Conservation (phyloP, 2,888 invertebrate genomes). For the Orchestes rusci region DNA sequence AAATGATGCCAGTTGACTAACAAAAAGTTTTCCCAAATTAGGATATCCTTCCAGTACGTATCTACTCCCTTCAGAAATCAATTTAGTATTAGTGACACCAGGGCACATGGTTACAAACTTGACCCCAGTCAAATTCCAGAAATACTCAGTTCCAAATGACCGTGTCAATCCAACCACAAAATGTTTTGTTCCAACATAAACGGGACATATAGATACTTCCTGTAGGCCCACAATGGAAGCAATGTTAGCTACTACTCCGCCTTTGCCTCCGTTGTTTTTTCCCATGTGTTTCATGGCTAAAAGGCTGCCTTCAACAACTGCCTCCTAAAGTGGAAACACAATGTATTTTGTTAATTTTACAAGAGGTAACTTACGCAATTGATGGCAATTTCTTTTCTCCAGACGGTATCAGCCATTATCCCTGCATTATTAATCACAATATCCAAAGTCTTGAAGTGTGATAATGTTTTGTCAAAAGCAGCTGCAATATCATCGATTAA, state of each 20-base stretch:
- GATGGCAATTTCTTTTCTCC: constrained; percentile 62
- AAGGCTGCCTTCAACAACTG: constrained; percentile 46
- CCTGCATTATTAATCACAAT: constrained; percentile 68
- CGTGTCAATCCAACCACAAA: constrained; percentile 49
- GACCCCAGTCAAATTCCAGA: constrained; percentile 39
- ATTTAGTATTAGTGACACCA: constrained; percentile 41
- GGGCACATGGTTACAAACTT: constrained; percentile 45
- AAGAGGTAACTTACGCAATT: constrained; percentile 38
- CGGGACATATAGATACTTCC: constrained; percentile 48
- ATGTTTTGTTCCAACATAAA: constrained; percentile 55
- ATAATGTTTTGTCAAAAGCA: constrained; percentile 38
- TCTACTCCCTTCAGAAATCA: constrained; percentile 36
- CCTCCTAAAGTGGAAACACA: constrained; percentile 36
- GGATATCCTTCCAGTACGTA: constrained; percentile 31
- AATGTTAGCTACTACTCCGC: constrained; percentile 62
- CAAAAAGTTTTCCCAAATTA: constrained; percentile 32
- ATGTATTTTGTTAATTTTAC: background rate
- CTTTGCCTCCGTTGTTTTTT: constrained; percentile 51
- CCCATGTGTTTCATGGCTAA: constrained; percentile 54
- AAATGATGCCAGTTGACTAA: constrained; percentile 34
- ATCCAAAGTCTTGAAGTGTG: constrained; percentile 43
- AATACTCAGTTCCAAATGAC: constrained; percentile 43
- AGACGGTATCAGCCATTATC: constrained; percentile 68
- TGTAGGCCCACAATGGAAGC: constrained; percentile 55
- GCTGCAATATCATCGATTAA: constrained; percentile 42